Evolutionary conservation across 2,888 invertebrate species (phyloP), one percentile per base, ranked within the genome.

Genomic region (Operophtera brumata): DNA sequence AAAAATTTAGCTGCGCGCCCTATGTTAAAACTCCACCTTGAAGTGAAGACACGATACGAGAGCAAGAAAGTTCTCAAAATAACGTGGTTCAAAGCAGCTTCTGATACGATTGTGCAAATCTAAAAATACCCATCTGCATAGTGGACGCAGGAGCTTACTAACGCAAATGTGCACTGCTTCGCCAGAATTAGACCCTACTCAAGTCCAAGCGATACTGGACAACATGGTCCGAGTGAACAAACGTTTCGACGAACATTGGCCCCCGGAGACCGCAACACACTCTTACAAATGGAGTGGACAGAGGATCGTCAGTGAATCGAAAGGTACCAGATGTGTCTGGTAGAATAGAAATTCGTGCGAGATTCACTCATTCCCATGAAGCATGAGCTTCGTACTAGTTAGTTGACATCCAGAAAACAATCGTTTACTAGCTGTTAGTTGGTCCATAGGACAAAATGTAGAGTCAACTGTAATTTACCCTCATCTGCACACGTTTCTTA

Each of bases 171-270:
- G 66, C 63, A 69, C 65, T 75, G 85, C 85, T 84, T 85, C 75
- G 75, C 77, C 87, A 89, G 88, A 88, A 68, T 71, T 89, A 82
- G 82, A 88, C 64, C 78, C 80, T 54, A 84, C 80, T 62, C 87
- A 89, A 82, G 77, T 87, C 66, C 78, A 82, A 73, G 88, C 86
- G 64, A 86, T 89, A 60, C 68, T 85, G 80, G 78, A 82, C 58
- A 88, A 80, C 58, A 68, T 84, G 78, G 86, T 84, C 54, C 78
- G 73, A 67, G 73, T 71, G 59, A 67, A 75, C 59, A 82, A 75
- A 60, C 83, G 82, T 49, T 88, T 88, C 73, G 88, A 89, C 69
- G 65, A 65, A 61, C 65, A 55, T 65, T 89, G 90, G 90, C 88
- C 88, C 2, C 88, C 87, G 34, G 73, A 76, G 57, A 62, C 65